Conservation (phyloP, 2,888 invertebrate species). For the Agrochola macilenta region DNA sequence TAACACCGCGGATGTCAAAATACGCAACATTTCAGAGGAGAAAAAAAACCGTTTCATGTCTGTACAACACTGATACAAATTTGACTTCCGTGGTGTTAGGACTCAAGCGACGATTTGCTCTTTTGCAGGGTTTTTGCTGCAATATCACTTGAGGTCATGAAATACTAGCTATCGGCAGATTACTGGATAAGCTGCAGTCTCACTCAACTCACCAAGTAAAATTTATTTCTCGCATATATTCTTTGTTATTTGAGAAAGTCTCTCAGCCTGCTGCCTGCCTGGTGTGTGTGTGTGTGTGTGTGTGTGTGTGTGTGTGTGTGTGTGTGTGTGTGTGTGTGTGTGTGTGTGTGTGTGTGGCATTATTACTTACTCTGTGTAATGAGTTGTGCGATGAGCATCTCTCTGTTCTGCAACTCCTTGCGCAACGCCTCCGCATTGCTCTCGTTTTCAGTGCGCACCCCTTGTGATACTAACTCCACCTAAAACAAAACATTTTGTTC, state of each 20-base stretch:
- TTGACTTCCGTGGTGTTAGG: no score
- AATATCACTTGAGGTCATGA: neutral
- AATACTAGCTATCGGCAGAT: neutral
- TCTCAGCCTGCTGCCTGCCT: neutral
- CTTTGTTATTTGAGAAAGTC: neutral
- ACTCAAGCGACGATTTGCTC: neutral
- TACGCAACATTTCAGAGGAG: no score
- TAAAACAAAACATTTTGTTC: slow-evolving; percentile 52
- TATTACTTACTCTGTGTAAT: slow-evolving; percentile 94
- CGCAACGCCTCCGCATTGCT: slow-evolving; percentile 90
- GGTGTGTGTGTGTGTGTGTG: no score
- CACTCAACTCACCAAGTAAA: neutral
- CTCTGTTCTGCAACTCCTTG: slow-evolving; percentile 93
- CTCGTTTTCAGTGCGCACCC: slow-evolving; percentile 88
- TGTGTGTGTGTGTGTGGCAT: neutral
- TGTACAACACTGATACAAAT: no score
- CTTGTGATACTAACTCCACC: slow-evolving; percentile 91
- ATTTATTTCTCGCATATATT: neutral
- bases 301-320: no score
- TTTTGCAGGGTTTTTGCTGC: neutral
- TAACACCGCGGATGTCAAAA: no score
- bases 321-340: no score
- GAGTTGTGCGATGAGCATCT: slow-evolving; percentile 95
- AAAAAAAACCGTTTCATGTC: no score
- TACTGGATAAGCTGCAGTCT: neutral